Base-by-base conservation (phyloP, 1,140 invertebrate genomes). In the Ectropis grisescens region DNA sequence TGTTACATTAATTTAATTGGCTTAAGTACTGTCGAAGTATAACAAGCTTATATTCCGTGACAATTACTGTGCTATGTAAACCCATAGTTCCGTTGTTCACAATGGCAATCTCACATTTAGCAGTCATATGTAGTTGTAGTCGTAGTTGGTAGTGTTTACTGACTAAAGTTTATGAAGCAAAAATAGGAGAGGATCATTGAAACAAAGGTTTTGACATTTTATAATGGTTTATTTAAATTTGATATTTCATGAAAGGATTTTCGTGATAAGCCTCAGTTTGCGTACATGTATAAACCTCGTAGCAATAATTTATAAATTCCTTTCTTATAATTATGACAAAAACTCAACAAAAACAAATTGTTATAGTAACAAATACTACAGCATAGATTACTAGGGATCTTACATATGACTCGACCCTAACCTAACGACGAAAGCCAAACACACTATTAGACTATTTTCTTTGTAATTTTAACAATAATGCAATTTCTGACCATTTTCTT, bases 191-290 rank as follows among this genome's bases (percentile, higher is more conserved):
- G 8, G 16, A 8, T 19, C 8, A 3, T 19, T 19, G 3, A 19
- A 19, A 19, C 3, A 19, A 19, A 19, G 3, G 3, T 4, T 8
- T 19, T 19, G 16, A 11, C 26, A 47, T 32, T 54, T 74, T 72
- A 65, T 80, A 67, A 66, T 72, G 55, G 68, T 76, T 74, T 80
- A 80, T 80, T 19, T 80, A 75, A 69, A 75, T 75, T 76, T 72
- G 70, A 76, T 64, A 80, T 75, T 72, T 72, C 61, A 67, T 74
- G 57, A 75, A 74, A 66, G 68, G 66, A 71, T 75, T 74, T 61
- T 53, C 47, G 65, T 80, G 75, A 80, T 61, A 80, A 80, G 71
- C 71, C 56, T 76, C 64, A 62, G 58, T 72, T 71, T 75, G 69
- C 69, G 60, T 78, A 78, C 65, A 67, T 66, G 58, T 74, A 66